Percentiles rank a stretch among this genome's conserved stretches.
Evolutionary conservation across 2,888 invertebrate species (phyloP).

Genomic region (Oligia strigilis): DNA sequence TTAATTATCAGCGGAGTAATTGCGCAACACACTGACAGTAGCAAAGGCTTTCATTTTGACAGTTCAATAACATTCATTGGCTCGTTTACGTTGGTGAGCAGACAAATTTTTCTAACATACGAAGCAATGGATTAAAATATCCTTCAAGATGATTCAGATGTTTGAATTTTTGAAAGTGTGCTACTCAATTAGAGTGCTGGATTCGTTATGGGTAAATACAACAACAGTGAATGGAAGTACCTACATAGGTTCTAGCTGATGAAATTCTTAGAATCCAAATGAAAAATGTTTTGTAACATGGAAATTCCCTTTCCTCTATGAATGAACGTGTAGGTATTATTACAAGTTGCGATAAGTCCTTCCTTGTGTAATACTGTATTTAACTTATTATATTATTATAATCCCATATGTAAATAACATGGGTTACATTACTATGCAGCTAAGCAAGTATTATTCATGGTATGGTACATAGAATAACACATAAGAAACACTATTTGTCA

Average conservation of each 20-base stretch:
- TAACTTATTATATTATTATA: conserved; percentile 42
- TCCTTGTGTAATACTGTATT: conserved; percentile 29
- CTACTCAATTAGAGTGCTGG: background rate
- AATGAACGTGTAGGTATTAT: conserved; percentile 19
- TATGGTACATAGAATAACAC: conserved; percentile 27
- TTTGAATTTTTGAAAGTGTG: too few relatives aligned
- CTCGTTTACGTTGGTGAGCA: too few relatives aligned
- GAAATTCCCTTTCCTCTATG: background rate
- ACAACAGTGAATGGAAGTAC: conserved; percentile 5
- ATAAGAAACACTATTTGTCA: conserved; percentile 46
- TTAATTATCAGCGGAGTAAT: conserved; percentile 20
- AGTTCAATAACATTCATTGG: too few relatives aligned
- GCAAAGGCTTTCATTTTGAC: too few relatives aligned
- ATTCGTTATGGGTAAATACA: conserved; percentile 23
- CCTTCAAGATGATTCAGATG: too few relatives aligned
- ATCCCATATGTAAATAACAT: conserved; percentile 37
- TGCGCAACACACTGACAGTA: too few relatives aligned
- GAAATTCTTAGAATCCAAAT: background rate
- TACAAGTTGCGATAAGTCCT: conserved; percentile 28
- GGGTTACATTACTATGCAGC: conserved; percentile 41
- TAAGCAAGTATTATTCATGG: conserved; percentile 53
- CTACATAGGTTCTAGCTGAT: too few relatives aligned
- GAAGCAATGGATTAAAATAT: too few relatives aligned
- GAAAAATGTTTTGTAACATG: background rate
- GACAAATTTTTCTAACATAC: too few relatives aligned